These are phyloP conservation scores for Colinus virginianus DNA, from an alignment of 2,113 vertebrate species.

Conservation along the genomic window DNA sequence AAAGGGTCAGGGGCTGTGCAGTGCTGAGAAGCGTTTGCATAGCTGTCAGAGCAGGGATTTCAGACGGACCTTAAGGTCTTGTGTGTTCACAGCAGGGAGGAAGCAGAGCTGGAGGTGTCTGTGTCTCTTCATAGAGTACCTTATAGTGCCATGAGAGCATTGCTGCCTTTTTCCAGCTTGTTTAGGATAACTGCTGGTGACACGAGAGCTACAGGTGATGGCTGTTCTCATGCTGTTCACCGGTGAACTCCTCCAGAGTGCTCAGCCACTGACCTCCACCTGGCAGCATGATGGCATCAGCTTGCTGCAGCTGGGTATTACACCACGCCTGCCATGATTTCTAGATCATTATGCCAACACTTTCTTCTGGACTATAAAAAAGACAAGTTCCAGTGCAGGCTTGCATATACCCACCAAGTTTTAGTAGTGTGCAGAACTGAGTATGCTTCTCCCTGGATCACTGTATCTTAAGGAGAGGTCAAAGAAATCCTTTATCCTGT, in stretches of 20 bases:
- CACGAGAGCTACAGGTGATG: background rate
- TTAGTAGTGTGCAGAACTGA: background rate
- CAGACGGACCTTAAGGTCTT: background rate
- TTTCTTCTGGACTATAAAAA: background rate
- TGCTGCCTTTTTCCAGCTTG: background rate
- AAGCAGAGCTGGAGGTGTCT: background rate
- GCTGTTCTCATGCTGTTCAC: background rate
- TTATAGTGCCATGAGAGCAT: background rate
- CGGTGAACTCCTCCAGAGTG: fast-evolving
- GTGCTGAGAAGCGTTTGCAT: background rate
- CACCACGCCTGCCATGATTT: background rate
- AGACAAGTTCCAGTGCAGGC: background rate
- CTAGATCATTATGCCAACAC: background rate
- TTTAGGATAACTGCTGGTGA: background rate
- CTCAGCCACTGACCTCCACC: background rate
- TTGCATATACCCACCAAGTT: background rate
- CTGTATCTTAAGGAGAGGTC: fast-evolving
- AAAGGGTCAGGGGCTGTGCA: background rate
- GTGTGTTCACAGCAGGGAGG: background rate
- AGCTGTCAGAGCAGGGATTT: background rate
- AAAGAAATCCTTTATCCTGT: background rate
- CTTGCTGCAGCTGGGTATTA: background rate
- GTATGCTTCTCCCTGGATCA: background rate
- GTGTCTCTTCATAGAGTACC: background rate
- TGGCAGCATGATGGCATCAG: fast-evolving